phyloP scores from a whole-genome alignment of 2,888 invertebrate genomes.

The Habroteleia sp. region DNA sequence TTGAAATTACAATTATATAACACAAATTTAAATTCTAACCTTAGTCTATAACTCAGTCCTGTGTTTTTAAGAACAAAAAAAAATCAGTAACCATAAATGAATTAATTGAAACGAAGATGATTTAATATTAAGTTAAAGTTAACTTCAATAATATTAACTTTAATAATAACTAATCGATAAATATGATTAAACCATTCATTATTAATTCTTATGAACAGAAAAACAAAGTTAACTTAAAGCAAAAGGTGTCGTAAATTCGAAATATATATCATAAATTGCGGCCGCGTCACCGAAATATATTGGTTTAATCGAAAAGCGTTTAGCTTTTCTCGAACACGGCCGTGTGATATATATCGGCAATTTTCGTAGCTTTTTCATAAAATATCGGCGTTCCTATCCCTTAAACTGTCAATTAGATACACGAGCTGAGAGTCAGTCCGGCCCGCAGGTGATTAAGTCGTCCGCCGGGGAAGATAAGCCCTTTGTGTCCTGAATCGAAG shows the following conservation, averaged over 20 bases:
- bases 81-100: too few species aligned
- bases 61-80: too few species aligned
- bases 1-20: too few species aligned
- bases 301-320: slow-evolving; percentile 58
- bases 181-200: too few species aligned
- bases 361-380: slow-evolving; percentile 60
- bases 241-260: slow-evolving; percentile 10
- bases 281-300: slow-evolving; percentile 49
- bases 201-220: neutral
- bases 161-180: too few species aligned
- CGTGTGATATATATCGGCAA: slow-evolving; percentile 50
- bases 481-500: slow-evolving; percentile 63
- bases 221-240: neutral
- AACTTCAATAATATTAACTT: too few species aligned
- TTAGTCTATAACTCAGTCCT: too few species aligned
- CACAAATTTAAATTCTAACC: too few species aligned
- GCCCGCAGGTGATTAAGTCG: slow-evolving; percentile 65
- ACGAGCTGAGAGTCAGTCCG: slow-evolving; percentile 59
- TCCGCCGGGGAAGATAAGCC: slow-evolving; percentile 65
- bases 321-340: slow-evolving; percentile 51
- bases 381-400: slow-evolving; percentile 59
- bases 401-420: slow-evolving; percentile 65
- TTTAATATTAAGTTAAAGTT: too few species aligned
- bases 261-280: slow-evolving; percentile 48
- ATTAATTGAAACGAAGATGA: too few species aligned